Evolutionary conservation across 2,888 invertebrate species (phyloP).

Genomic region (Gasteruption jaculator): DNA sequence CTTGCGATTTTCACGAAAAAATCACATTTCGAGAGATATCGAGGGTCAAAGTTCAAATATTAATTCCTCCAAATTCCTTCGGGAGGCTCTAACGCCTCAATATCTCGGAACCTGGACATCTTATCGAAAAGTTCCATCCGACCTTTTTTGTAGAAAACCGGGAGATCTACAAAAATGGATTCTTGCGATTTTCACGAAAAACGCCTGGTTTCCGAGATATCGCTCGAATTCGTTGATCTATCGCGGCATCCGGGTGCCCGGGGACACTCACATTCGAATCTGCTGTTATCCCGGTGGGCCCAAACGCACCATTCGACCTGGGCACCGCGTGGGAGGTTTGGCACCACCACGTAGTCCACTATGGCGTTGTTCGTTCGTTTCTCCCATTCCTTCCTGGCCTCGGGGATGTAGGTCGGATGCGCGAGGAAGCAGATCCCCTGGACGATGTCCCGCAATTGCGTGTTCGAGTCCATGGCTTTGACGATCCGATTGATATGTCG

Average conservation of each 20-base stretch:
- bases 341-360: constrained; percentile 81
- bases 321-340: constrained; percentile 74
- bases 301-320: constrained; percentile 91
- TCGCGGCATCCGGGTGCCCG: too few relatives aligned
- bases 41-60: too few relatives aligned
- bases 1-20: too few relatives aligned
- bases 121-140: too few relatives aligned
- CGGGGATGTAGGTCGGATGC: constrained; percentile 64
- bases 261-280: constrained; percentile 74
- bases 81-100: too few relatives aligned
- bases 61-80: too few relatives aligned
- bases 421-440: constrained; percentile 85
- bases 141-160: too few relatives aligned
- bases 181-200: too few relatives aligned
- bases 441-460: constrained; percentile 77
- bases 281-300: constrained; percentile 83
- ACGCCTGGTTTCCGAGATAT: neutral
- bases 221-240: neutral
- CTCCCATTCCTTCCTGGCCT: constrained; percentile 78
- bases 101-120: too few relatives aligned
- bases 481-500: constrained; percentile 80
- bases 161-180: too few relatives aligned
- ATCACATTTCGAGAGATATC: too few relatives aligned
- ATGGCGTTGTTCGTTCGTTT: constrained; percentile 81
- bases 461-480: constrained; percentile 72